Conservation (phyloP, 2,113 vertebrate genomes). For the Danionella cerebrum region DNA sequence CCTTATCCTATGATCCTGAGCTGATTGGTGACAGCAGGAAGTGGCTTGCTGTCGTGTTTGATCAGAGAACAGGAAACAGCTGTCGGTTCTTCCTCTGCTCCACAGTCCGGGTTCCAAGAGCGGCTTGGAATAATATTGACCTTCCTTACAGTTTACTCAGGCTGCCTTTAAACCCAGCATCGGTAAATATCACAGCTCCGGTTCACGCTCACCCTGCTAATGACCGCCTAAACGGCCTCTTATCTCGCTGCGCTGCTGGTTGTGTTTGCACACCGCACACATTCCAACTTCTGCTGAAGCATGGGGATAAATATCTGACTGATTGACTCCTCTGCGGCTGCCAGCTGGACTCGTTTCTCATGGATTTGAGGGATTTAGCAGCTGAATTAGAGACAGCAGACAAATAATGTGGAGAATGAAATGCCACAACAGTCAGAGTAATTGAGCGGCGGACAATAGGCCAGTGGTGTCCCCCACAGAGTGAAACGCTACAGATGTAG, state of each 20-base stretch:
- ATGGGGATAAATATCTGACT: slow-evolving; percentile 21
- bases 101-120: slow-evolving; percentile 44
- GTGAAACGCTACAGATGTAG: not conserved
- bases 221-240: slow-evolving; percentile 55
- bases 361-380: not conserved
- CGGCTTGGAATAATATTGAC: slow-evolving; percentile 71
- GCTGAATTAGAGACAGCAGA: not conserved
- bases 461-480: not conserved
- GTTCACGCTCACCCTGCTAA: slow-evolving; percentile 55
- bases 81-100: slow-evolving; percentile 42
- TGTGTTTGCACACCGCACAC: slow-evolving; percentile 48
- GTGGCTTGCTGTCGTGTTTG: slow-evolving; percentile 33
- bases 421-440: not conserved
- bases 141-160: slow-evolving; percentile 59
- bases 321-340: slow-evolving; percentile 31
- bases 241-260: slow-evolving; percentile 56
- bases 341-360: slow-evolving; percentile 27
- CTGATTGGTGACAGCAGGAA: not conserved
- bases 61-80: slow-evolving; percentile 38
- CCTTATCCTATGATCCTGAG: too few relatives aligned
- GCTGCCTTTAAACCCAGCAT: slow-evolving; percentile 59
- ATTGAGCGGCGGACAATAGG: not conserved
- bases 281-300: slow-evolving; percentile 32
- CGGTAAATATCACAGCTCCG: slow-evolving; percentile 61
- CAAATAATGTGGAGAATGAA: not conserved